These are phyloP conservation scores for Leiothrix lutea DNA, from an alignment of 2,113 vertebrate species.

Conservation along the genomic window DNA sequence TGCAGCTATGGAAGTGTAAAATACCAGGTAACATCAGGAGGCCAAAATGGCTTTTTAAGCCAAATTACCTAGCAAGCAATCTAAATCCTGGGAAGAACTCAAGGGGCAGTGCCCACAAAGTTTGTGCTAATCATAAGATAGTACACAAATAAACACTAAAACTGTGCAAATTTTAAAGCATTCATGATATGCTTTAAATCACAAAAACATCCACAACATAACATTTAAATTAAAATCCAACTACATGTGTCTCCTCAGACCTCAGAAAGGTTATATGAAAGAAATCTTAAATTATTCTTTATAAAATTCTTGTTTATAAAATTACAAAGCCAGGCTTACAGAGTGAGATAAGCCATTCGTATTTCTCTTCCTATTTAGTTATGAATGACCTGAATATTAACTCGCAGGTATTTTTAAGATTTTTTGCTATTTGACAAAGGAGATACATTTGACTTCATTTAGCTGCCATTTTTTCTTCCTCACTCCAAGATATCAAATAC, in stretches of 20 bases:
- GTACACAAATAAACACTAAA: neutral
- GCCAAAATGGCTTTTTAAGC: neutral
- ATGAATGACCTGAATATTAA: neutral
- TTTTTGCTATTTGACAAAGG: neutral
- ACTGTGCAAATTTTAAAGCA: neutral
- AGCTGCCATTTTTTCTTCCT: neutral
- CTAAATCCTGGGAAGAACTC: neutral
- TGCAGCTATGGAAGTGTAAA: neutral
- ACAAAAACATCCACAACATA: neutral
- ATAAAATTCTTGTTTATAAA: neutral
- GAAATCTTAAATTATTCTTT: neutral
- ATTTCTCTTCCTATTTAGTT: neutral
- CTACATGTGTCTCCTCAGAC: neutral
- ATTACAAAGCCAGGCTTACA: neutral
- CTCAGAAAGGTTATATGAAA: neutral
- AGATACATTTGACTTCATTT: neutral
- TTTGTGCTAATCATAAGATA: neutral
- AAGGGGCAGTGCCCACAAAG: neutral
- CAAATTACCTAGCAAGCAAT: neutral
- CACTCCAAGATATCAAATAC: neutral
- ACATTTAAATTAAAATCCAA: neutral
- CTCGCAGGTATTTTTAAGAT: neutral
- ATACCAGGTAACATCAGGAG: neutral
- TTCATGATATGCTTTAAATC: neutral
- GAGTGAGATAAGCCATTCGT: neutral